These are phyloP conservation scores for Oreochromis tanganicae DNA, from an alignment of 2,113 vertebrate species.

Conservation along the genomic window DNA sequence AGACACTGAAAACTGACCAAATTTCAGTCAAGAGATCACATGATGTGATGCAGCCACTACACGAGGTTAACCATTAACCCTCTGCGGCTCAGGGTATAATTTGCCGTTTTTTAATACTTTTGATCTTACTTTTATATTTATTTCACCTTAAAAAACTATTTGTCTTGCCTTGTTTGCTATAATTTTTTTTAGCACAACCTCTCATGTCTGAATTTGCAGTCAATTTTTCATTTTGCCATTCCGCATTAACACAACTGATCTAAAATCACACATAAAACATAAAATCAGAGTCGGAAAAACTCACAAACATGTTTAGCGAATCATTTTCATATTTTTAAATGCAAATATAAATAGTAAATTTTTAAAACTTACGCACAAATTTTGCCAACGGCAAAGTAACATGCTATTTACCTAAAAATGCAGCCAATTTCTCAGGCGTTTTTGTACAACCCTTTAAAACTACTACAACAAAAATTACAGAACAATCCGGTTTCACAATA, in stretches of 20 bases:
- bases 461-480: not conserved
- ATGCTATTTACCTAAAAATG: rapidly evolving
- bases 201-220: too few species aligned
- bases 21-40: not conserved
- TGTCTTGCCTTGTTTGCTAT: not conserved
- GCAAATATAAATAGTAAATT: not conserved
- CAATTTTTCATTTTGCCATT: not conserved
- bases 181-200: not conserved
- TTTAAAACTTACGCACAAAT: not conserved
- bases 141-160: rapidly evolving
- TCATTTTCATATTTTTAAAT: not conserved
- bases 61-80: not conserved
- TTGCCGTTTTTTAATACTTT: not conserved
- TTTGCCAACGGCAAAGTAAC: not conserved
- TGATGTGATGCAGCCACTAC: not conserved
- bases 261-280: not conserved
- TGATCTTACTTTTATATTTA: not conserved
- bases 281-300: not conserved
- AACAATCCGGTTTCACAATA: not conserved
- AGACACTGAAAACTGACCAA: not conserved
- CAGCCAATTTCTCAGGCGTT: not conserved
- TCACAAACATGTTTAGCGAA: not conserved
- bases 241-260: rapidly evolving
- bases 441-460: not conserved
- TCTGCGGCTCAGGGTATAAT: not conserved